These are phyloP conservation scores for Lateolabrax maculatus DNA, from an alignment of 2,797 vertebrate genomes.

Conservation along the genomic window DNA sequence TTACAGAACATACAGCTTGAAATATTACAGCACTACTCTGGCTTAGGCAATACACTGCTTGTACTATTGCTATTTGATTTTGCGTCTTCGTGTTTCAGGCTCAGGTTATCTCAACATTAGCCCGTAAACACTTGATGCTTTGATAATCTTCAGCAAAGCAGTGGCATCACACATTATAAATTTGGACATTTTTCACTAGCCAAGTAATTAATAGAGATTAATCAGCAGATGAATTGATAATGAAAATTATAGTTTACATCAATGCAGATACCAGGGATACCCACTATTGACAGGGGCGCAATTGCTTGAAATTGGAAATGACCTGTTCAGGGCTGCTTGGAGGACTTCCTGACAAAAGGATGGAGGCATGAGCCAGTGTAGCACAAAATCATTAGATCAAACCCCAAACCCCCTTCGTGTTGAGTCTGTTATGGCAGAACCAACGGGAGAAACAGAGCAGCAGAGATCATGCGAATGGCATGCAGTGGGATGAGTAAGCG, in stretches of 20 bases:
- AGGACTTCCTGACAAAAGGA: slow-evolving; percentile 58
- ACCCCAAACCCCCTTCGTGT: slow-evolving; percentile 46
- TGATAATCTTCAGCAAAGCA: slow-evolving; percentile 6
- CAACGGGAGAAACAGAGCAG: slow-evolving; percentile 27
- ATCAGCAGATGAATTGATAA: neutral
- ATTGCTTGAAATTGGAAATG: slow-evolving; percentile 10
- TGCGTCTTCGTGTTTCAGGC: neutral
- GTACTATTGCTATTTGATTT: slow-evolving; percentile 27
- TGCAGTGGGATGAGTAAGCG: slow-evolving; percentile 38
- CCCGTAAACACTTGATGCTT: slow-evolving; percentile 3
- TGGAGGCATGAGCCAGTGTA: slow-evolving; percentile 34
- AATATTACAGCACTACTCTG: slow-evolving; percentile 10
- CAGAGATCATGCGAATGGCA: slow-evolving; percentile 55
- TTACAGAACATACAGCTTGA: slow-evolving; percentile 33
- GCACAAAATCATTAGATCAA: slow-evolving; percentile 69
- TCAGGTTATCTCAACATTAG: slow-evolving; percentile 1
- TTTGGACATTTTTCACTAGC: neutral
- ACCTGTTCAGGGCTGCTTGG: slow-evolving; percentile 4
- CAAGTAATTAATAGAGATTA: neutral
- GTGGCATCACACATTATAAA: slow-evolving; percentile 1
- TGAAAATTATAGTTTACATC: neutral
- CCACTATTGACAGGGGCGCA: neutral
- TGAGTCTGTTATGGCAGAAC: slow-evolving; percentile 53
- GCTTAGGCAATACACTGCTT: slow-evolving; percentile 27
- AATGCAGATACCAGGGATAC: neutral